Evolutionary conservation across 1,140 invertebrate species (phyloP), one percentile per base, ranked within the genome.

Genomic region (Asobara japonica): DNA sequence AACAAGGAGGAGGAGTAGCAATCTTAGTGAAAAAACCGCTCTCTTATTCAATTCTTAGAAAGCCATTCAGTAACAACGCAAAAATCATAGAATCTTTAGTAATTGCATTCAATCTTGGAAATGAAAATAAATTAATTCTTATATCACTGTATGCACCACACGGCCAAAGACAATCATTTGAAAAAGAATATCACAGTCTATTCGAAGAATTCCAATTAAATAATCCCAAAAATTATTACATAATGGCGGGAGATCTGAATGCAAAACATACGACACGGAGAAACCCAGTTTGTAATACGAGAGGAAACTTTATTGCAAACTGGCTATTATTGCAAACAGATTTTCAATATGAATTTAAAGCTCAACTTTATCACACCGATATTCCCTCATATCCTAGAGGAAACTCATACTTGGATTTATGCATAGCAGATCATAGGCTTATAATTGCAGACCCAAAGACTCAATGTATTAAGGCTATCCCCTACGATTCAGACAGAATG

Each of bases 231-330:
- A 77, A 78, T 51, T 74, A 45, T n/a, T 80, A 69, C 51, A 38
- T 77, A 20, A 36, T 80, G 1, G 74, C 76, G 8, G 73, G 79
- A 5, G 76, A 80, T 33, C 61, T 80, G 6, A 78, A 78, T 30
- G 74, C 78, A 0, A 65, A 67, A 22, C 73, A 75, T 13, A 41
- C 8, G 2, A 16, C 30, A 3, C 78, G 75, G 77, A 45, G 30
- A 18, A 74, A 79, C 29, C 8, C 13, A 0, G 10, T 69, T 5
- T 60, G 67, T 18, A 77, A 75, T 13, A n/a, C 27, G 0, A 56
- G 71, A 29, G 75, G 77, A 0, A 45, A 10, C 0, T 66, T 74
- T 13, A 10, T 77, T 11, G 25, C 72, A 11, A 69, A 27, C 10
- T 77, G 77, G 76, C 0, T n/a, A n/a, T n/a, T n/a, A n/a, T n/a